Evolutionary conservation across 2,888 invertebrate genomes (phyloP), one percentile per base, ranked within the genome.

Genomic region (Drosophila subsilvestris): DNA sequence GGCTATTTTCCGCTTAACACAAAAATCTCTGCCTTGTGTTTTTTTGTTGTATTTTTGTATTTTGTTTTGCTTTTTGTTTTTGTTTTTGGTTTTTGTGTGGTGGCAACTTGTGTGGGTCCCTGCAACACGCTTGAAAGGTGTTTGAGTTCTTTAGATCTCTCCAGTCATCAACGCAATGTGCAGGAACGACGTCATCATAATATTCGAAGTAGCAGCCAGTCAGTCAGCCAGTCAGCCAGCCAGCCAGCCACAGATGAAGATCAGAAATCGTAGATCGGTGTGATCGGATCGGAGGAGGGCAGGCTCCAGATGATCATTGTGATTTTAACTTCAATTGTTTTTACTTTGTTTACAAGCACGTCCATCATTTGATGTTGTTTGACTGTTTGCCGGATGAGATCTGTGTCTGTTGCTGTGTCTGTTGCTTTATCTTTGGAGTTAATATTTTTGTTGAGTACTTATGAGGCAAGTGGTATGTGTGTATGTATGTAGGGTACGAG

Each of bases 121-220:
- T 18, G 56, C 56, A 37, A 71, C 74, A 76, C 82, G 80, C 80
- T 81, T 84, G 88, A 84, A 87, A 87, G 86, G 88, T 87, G 84
- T 84, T 84, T 84, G 83, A 86, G 83, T 86, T 84, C 86, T 84
- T 84, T 84, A 86, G 83, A 84, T 84, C 86, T 84, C 83, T 84
- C 79, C 75, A 84, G 83, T 84, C 86, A 84, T 84, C 83, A 77
- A 77, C 76, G 79, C 78, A 80, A 83, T 75, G 37, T 37, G 82
- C 65, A 63, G 62, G 47, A 29, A 72, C 78, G 83, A 78, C 80
- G 78, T 79, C 82, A 79, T 82, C 86, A 82, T 85, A 77, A 78
- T 72, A 14, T 37, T 37, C 74, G 62, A 66, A 66, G 65, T 54
- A 63, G 53, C 65, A 53, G 59, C 48, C 20, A 49, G 22, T 29